Base-by-base conservation (phyloP, 2,888 invertebrate species). In the Caenorhabditis angaria region DNA sequence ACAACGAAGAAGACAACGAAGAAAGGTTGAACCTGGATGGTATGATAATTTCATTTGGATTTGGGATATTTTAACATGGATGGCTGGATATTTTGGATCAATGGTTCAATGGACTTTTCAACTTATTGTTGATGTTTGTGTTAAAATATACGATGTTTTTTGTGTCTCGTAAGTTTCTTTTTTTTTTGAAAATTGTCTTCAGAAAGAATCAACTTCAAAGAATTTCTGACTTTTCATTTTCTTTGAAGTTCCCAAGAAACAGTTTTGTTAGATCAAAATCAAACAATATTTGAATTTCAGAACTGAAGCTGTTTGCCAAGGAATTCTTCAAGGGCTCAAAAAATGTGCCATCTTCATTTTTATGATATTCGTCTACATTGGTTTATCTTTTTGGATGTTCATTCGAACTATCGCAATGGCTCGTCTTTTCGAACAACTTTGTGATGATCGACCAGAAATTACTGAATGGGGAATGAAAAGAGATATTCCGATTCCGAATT, bases 81-180 rank as follows among this genome's bases (percentile, higher is more conserved):
- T 54, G 25, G 54, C 27, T n/a, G 29, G 32, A 10, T 58, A 59
- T 57, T 10, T 65, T 50, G 41, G 27, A 2, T 54, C 50, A 48
- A 56, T 55, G 12, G 55, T 70, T 57, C 67, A 76, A 56, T 80
- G 77, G 77, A 74, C 76, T 1, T 66, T 77, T 53, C 60, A 72
- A 28, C 68, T 80, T 14, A 69, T 77, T n/a, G 71, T 80, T 12
- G 80, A 80, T 32, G 73, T 74, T 14, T 76, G 76, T 48, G 35
- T 60, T 29, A 68, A 75, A 27, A 69, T 74, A 32, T 56, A 59
- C 24, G 72, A 80, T 29, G 60, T 76, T 6, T 54, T 61, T 28
- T 20, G 59, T 6, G 60, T 24, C 14, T 70, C 47, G 47, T 61
- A 54, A 54, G 54, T 27, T 24, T n/a, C n/a, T 10, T n/a, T 48